A percentile compares a stretch with the other conserved stretches of the same genome.
These are phyloP conservation scores for Gorsachius goisagi DNA, from an alignment of 2,113 vertebrate genomes.

Conservation along the genomic window DNA sequence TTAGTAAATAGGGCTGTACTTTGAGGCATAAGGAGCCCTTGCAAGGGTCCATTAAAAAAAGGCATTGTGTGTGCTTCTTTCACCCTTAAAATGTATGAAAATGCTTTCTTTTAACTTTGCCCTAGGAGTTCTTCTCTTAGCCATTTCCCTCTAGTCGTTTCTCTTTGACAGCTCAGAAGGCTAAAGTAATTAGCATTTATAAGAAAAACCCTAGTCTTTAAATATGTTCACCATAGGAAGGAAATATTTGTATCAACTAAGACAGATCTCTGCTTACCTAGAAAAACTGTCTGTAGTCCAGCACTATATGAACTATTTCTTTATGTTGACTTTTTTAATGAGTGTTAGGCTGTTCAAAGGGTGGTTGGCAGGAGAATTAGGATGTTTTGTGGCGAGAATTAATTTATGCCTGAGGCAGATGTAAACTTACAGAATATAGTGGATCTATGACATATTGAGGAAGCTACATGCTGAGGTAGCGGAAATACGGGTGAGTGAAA, in stretches of 20 bases:
- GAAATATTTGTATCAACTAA: background rate
- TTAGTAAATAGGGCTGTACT: background rate
- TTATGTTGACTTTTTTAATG: background rate
- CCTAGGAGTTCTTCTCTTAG: background rate
- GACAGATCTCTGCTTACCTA: background rate
- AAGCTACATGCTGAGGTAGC: background rate
- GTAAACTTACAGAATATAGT: background rate
- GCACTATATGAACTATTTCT: background rate
- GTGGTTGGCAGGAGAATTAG: background rate
- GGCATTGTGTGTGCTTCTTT: background rate
- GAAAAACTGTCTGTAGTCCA: background rate
- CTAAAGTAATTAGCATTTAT: background rate
- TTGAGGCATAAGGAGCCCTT: background rate
- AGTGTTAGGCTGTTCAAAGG: background rate
- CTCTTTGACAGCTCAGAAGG: background rate
- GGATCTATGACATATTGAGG: background rate
- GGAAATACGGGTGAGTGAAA: background rate
- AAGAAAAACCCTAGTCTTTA: background rate
- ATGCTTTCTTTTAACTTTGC: background rate
- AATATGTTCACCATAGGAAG: background rate
- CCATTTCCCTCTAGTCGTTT: background rate
- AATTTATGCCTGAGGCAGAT: background rate
- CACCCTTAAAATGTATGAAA: background rate
- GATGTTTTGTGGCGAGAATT: background rate
- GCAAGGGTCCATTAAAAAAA: background rate